Base-by-base conservation (phyloP, 2,888 invertebrate species). In the Formica aserva region DNA sequence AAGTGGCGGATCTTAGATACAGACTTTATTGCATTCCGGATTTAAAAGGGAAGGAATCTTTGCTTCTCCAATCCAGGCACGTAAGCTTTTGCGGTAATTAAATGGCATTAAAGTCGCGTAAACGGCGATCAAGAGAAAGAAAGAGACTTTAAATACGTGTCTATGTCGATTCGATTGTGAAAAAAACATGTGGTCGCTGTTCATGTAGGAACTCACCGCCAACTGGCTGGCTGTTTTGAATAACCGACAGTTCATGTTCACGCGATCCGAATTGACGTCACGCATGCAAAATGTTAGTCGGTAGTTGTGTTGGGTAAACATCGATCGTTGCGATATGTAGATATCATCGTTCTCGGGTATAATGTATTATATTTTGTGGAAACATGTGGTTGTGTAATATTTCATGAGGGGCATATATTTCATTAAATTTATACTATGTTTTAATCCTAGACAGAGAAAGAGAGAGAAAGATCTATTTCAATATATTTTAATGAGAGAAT, bases 221-320 rank as follows among this genome's bases (percentile, higher is more conserved):
- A 22, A 32, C 32, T 32, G 22, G 18, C 22, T 65, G 29, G 13
- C 29, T 18, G n/a, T 29, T 45, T 66, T 41, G 45, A 41, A 45
- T 41, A 66, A 66, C 38, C 22, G 38, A 38, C 66, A 32, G 5
- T 41, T 65, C 32, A 32, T 3, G 32, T 41, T 66, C 41, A 22
- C 66, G 66, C 41, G 66, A 66, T 66, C 15, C 41, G 66, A 41
- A 66, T 66, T 66, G 66, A 66, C 66, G 41, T 66, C 66, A 66
- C 26, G 66, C 41, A 32, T 32, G 45, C 26, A 66, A 66, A 66
- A 45, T 66, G 26, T 66, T 41, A 22, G 41, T 63, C 13, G 45
- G 26, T 45, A 5, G 22, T 45, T 41, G 66, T 26, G 41, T 66
- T 41, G 41, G 66, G 32, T 66, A 66, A 66, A 66, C 66, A 66